phyloP scores from a whole-genome alignment of 2,797 vertebrate genomes.

The Cryptoprocta ferox region DNA sequence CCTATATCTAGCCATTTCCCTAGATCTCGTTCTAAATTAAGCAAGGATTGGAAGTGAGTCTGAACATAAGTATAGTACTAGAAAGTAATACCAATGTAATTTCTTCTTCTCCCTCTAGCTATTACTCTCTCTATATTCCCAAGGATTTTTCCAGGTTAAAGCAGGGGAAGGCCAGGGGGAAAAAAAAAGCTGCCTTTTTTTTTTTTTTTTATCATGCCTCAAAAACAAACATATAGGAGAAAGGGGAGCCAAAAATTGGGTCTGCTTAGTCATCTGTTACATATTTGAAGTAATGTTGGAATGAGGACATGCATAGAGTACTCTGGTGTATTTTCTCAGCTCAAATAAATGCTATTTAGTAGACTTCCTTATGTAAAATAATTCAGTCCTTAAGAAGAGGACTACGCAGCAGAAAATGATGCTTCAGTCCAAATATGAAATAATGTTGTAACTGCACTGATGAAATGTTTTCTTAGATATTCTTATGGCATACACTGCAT shows the following conservation, averaged over 20 bases:
- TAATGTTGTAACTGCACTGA: not conserved
- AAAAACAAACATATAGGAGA: slow-evolving; percentile 60
- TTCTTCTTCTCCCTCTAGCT: not conserved
- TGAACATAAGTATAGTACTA: not conserved
- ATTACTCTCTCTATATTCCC: slow-evolving; percentile 37
- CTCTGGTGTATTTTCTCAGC: slow-evolving; percentile 35
- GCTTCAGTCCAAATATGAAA: slow-evolving; percentile 4
- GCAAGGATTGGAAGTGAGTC: not conserved
- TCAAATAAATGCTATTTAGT: slow-evolving; percentile 11
- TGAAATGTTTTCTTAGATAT: not conserved
- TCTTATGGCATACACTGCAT: not conserved
- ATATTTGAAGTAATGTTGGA: slow-evolving; percentile 22
- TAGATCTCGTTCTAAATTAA: slow-evolving; percentile 19
- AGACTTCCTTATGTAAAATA: slow-evolving; percentile 41
- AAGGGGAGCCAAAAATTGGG: not conserved
- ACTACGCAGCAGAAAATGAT: not conserved
- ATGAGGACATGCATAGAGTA: not conserved
- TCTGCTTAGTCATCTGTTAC: not conserved
- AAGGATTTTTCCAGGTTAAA: slow-evolving; percentile 49
- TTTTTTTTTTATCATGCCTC: not conserved
- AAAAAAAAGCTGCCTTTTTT: not conserved
- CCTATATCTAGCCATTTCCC: slow-evolving; percentile 3
- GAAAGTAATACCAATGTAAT: not conserved
- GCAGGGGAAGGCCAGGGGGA: not conserved
- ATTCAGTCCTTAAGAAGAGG: slow-evolving; percentile 46